A percentile compares a stretch with the other conserved stretches of the same genome.
Evolutionary conservation across 2,113 vertebrate species (phyloP).

Genomic region (Colossoma macropomum): DNA sequence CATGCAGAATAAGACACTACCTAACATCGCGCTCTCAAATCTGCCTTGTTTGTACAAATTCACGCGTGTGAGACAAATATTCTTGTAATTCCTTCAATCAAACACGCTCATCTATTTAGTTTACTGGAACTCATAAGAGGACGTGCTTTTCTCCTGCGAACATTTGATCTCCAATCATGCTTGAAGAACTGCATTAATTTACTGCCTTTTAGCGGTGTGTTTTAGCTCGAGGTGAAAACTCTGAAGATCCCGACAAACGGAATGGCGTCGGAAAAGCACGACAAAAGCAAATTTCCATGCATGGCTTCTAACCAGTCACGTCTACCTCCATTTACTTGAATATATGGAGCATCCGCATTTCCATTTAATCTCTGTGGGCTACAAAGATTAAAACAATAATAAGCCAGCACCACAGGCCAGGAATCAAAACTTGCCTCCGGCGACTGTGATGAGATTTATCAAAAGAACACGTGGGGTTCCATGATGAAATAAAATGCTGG

Average conservation of each 20-base stretch:
- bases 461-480: constrained; percentile 8
- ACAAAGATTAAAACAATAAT: constrained; percentile 60
- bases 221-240: constrained; percentile 16
- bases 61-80: constrained; percentile 42
- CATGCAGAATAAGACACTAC: background rate
- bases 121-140: constrained; percentile 36
- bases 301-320: background rate
- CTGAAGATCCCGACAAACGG: constrained; percentile 26
- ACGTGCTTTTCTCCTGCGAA: constrained; percentile 33
- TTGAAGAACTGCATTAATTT: constrained; percentile 43
- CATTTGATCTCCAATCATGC: constrained; percentile 35
- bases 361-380: constrained; percentile 32
- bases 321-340: constrained; percentile 28
- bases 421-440: constrained; percentile 35
- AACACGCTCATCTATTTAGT: constrained; percentile 42
- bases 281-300: constrained; percentile 16
- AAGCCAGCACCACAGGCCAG: constrained; percentile 45
- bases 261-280: background rate
- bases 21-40: background rate
- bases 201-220: constrained; percentile 36
- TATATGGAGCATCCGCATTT: constrained; percentile 30
- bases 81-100: constrained; percentile 27
- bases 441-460: constrained; percentile 28
- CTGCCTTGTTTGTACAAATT: constrained; percentile 41
- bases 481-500: constrained; percentile 37